Percentiles rank a stretch among this genome's conserved stretches.
These are phyloP conservation scores for Cheilosia pagana DNA, from an alignment of 2,888 invertebrate genomes.

Conservation along the genomic window DNA sequence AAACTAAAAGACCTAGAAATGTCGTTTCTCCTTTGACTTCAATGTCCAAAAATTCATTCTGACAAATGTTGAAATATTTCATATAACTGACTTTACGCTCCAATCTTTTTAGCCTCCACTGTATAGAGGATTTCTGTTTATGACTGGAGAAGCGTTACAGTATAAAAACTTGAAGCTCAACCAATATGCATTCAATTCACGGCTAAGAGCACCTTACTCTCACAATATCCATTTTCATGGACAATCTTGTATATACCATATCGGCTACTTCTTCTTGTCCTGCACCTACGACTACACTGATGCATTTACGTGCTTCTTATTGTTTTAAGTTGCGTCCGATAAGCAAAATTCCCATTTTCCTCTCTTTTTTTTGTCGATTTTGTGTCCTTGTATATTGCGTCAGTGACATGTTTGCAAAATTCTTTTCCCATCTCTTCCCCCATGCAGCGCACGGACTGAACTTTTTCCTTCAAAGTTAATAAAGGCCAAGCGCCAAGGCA, in stretches of 20 bases:
- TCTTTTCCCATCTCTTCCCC: conserved; percentile 18
- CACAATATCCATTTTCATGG: not conserved
- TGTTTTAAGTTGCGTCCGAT: conserved; percentile 28
- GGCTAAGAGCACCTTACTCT: not conserved
- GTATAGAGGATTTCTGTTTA: too few relatives aligned
- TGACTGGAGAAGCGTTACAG: too few relatives aligned
- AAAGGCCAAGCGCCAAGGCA: conserved; percentile 44
- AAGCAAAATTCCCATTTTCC: conserved; percentile 29
- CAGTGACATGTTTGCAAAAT: conserved; percentile 5
- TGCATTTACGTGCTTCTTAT: conserved; percentile 12
- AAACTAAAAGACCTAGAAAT: too few relatives aligned
- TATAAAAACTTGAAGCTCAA: too few relatives aligned
- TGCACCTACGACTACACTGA: not conserved
- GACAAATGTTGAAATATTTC: too few relatives aligned
- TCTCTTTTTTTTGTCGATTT: conserved; percentile 6
- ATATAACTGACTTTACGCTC: too few relatives aligned
- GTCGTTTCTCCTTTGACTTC: too few relatives aligned
- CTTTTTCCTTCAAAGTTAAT: conserved; percentile 47
- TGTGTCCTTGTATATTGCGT: conserved; percentile 13
- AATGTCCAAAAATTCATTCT: too few relatives aligned
- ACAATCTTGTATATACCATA: not conserved
- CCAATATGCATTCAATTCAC: too few relatives aligned
- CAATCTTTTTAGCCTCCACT: too few relatives aligned
- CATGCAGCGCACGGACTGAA: conserved; percentile 49
- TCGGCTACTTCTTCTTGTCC: not conserved